Evolutionary conservation across 2,888 invertebrate species (phyloP).

Genomic region (Philopedon plagiatum): DNA sequence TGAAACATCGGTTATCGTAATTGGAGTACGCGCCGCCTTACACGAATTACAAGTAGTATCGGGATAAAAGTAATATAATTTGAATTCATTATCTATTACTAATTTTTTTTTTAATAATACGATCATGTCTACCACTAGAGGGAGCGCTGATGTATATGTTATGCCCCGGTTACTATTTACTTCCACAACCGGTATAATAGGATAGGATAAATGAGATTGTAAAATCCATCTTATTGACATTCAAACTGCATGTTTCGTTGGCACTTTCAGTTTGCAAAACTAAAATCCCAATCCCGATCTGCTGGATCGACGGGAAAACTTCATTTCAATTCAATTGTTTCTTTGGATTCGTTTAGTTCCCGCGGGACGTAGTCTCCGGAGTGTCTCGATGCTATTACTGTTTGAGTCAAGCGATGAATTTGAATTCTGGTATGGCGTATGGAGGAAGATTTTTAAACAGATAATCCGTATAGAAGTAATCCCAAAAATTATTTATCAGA

Average conservation of each 20-base stretch:
- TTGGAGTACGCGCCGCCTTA: too few relatives aligned
- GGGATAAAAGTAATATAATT: too few relatives aligned
- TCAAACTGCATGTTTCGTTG: constrained; percentile 33
- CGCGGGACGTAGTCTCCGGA: constrained; percentile 26
- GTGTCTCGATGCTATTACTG: constrained; percentile 30
- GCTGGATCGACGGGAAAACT: constrained; percentile 45
- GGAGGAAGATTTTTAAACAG: neutral
- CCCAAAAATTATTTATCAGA: too few relatives aligned
- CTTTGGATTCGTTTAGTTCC: constrained; percentile 42
- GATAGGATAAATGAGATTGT: constrained; percentile 28
- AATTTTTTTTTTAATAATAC: too few relatives aligned
- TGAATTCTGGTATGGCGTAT: constrained; percentile 9
- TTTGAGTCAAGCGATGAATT: constrained; percentile 35
- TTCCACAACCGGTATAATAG: too few relatives aligned
- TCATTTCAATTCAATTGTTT: constrained; percentile 49
- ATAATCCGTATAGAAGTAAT: too few relatives aligned
- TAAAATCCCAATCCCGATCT: constrained; percentile 40
- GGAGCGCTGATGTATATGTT: too few relatives aligned
- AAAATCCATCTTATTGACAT: constrained; percentile 39
- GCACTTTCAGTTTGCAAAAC: constrained; percentile 43
- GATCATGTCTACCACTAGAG: too few relatives aligned
- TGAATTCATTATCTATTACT: too few relatives aligned
- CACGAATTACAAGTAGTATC: too few relatives aligned
- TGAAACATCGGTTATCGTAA: too few relatives aligned
- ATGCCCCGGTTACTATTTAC: too few relatives aligned